These are phyloP conservation scores for Drosophila repletoides DNA, from an alignment of 1,140 invertebrate species.

Conservation along the genomic window DNA sequence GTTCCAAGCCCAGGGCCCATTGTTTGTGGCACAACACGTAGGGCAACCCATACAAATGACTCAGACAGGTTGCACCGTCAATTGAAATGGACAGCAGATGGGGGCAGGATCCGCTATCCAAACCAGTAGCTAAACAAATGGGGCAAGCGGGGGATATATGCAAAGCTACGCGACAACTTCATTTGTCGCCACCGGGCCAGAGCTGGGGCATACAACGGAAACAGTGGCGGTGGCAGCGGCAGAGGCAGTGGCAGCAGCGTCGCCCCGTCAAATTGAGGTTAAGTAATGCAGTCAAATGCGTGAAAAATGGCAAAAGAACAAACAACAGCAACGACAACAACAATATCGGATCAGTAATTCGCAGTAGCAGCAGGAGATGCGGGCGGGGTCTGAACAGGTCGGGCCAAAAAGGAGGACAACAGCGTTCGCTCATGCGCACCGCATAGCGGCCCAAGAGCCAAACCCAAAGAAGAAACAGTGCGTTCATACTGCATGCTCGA, in stretches of 20 bases:
- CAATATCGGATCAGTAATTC: constrained; percentile 19
- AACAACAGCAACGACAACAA: constrained; percentile 18
- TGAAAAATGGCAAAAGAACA: constrained; percentile 65
- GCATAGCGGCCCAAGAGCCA: constrained; percentile 29
- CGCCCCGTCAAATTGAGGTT: constrained; percentile 67
- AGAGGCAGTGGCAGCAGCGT: constrained; percentile 27
- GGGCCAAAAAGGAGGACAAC: constrained; percentile 39
- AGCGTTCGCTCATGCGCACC: constrained; percentile 28
- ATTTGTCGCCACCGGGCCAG: constrained; percentile 45
- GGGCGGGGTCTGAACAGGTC: neutral
- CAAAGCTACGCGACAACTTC: constrained; percentile 67
- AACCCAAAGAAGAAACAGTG: constrained; percentile 22
- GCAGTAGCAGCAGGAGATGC: constrained; percentile 9
- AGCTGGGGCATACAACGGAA: constrained; percentile 52
- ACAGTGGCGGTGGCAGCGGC: constrained; percentile 29
- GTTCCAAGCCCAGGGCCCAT: neutral
- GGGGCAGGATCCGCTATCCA: constrained; percentile 53
- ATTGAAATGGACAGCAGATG: constrained; percentile 46
- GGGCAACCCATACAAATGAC: constrained; percentile 48
- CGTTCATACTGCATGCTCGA: constrained; percentile 8
- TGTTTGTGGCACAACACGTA: constrained; percentile 17
- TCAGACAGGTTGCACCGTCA: constrained; percentile 46
- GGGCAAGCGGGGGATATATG: constrained; percentile 36
- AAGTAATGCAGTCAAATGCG: constrained; percentile 79
- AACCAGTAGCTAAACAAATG: constrained; percentile 3